These are phyloP conservation scores for Phymorhynchus buccinoides DNA, from an alignment of 1,140 invertebrate species.

Conservation along the genomic window DNA sequence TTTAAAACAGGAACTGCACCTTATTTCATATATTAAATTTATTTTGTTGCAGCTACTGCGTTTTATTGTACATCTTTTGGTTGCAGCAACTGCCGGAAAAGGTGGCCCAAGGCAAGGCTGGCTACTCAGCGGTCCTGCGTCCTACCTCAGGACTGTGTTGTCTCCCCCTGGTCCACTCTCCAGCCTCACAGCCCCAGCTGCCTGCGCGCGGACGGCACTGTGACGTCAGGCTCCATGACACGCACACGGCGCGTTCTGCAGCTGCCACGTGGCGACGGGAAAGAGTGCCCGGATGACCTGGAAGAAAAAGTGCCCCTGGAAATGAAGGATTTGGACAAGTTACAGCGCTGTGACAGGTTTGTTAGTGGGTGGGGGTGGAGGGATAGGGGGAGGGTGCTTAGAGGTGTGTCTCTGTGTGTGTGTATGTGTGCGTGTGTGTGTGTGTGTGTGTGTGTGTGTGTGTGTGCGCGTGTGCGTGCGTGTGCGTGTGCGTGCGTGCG, in stretches of 20 bases:
- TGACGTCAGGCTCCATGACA: constrained; percentile 69
- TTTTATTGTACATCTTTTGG: not conserved
- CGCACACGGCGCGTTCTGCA: constrained; percentile 70
- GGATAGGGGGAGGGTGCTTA: no score
- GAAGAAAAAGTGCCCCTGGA: constrained; percentile 60
- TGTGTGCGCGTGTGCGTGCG: not conserved
- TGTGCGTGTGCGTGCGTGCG: no score
- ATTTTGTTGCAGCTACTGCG: no score
- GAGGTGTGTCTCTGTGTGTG: not conserved
- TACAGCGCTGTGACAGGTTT: not conserved
- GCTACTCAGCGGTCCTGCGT: constrained; percentile 70
- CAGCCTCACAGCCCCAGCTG: constrained; percentile 71
- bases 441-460: constrained; percentile 10
- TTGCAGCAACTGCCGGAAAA: constrained; percentile 55
- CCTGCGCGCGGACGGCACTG: constrained; percentile 67
- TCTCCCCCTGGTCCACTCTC: constrained; percentile 78
- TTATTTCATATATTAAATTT: no score
- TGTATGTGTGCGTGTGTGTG: constrained; percentile 3
- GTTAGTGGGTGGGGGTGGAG: not conserved
- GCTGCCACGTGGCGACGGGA: constrained; percentile 73
- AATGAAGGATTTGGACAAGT: not conserved
- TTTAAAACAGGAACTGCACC: no score
- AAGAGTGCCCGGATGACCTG: constrained; percentile 73
- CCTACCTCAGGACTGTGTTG: constrained; percentile 74
- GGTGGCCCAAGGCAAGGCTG: constrained; percentile 64